Base-by-base conservation (phyloP, 2,113 vertebrate genomes). In the Epinephelus moara region DNA sequence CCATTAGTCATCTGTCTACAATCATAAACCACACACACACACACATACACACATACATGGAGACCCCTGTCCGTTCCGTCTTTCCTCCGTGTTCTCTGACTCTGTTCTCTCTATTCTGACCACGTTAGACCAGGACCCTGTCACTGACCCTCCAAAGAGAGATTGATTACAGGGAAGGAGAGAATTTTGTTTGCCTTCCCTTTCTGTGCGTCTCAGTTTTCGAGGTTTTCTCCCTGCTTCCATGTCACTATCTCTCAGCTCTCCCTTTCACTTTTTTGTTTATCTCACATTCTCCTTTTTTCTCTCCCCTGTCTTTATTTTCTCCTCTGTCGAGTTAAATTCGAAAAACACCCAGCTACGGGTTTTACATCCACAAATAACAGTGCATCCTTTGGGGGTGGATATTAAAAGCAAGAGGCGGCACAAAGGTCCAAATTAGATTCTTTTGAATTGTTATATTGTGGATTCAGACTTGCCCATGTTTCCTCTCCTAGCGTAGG, bases 131-230 rank as follows among this genome's bases (percentile, higher is more conserved):
- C 88, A 81, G 86, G 88, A 91, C 91, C 92, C 85, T 73, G 91
- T 91, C 86, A 50, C 74, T 87, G 88, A 89, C 80, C 89, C 88
- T 78, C 86, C 87, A 92, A 92, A 93, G 85, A 88, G 85, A 93
- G 93, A 93, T 93, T 92, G 92, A 94, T 94, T 87, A 93, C 91
- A 91, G 89, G 92, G 92, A 93, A 87, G 66, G 25, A 33, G 81
- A 87, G 80, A 72, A 86, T 91, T 93, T 93, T 87, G 60, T 91
- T 85, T 84, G 87, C 81, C 76, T 81, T 75, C 76, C 77, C 66
- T 52, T 52, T 85, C 73, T 82, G 37, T 21, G 55, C 67, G 14
- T 77, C 45, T 76, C 57, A n/a, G 56, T 85, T 76, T 81, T 85
- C 55, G 4, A 60, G 62, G 47, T 42, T 81, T 70, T 63, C 33